Conservation (phyloP, 2,113 vertebrate genomes). For the Centropristis striata region DNA sequence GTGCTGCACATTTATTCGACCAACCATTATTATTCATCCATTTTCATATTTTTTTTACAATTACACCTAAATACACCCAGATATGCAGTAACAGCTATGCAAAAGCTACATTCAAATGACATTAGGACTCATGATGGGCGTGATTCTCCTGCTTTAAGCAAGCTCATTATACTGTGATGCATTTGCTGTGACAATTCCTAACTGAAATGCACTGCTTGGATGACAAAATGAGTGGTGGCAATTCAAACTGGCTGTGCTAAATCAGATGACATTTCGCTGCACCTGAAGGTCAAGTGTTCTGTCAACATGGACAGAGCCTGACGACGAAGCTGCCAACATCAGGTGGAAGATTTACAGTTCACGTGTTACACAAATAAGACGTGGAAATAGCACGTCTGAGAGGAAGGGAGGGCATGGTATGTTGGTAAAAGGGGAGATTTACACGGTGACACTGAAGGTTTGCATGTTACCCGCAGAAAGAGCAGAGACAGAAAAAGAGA, state of each 20-base stretch:
- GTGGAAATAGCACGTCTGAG: not conserved
- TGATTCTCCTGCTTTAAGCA: slow-evolving; percentile 32
- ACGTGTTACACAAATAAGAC: slow-evolving; percentile 41
- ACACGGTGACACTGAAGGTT: not conserved
- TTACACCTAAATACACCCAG: not conserved
- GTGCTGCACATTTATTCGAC: slow-evolving; percentile 43
- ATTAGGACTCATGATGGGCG: not conserved
- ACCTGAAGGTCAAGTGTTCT: slow-evolving; percentile 85
- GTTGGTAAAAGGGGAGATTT: not conserved
- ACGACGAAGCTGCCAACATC: slow-evolving; percentile 48
- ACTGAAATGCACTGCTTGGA: slow-evolving; percentile 56
- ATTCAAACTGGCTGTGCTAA: slow-evolving; percentile 73
- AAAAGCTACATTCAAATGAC: slow-evolving; percentile 19
- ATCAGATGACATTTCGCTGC: slow-evolving; percentile 81
- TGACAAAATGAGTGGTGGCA: slow-evolving; percentile 70
- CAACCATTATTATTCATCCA: slow-evolving; percentile 23
- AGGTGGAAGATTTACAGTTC: slow-evolving; percentile 65
- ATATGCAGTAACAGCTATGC: slow-evolving; percentile 21
- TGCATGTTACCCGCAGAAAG: not conserved
- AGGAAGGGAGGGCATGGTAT: not conserved
- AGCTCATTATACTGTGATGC: slow-evolving; percentile 65
- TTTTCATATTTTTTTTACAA: slow-evolving; percentile 26
- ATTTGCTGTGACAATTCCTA: slow-evolving; percentile 64
- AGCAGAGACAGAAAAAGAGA: not conserved
- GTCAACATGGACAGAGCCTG: slow-evolving; percentile 71